Evolutionary conservation across 2,797 vertebrate species (phyloP).

Genomic region (Austrolebias charrua): DNA sequence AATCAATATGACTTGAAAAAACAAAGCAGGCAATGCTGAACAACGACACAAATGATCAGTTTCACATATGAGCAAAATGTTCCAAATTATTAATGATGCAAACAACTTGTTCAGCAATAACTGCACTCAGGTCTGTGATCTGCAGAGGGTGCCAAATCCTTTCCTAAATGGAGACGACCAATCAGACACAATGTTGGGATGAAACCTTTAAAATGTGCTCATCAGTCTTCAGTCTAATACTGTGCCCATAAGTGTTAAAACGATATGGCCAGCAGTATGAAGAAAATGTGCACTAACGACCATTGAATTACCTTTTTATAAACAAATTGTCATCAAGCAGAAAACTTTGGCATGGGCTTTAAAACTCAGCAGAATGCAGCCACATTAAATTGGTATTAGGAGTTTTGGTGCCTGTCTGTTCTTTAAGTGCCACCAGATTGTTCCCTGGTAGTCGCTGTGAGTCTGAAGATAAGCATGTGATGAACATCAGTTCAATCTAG

Average conservation of each 20-base stretch:
- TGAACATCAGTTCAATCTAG: slow-evolving; percentile 35
- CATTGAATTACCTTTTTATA: slow-evolving; percentile 22
- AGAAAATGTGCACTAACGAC: slow-evolving; percentile 34
- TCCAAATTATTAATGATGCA: not conserved
- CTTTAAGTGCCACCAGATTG: slow-evolving; percentile 17
- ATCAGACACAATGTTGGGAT: slow-evolving; percentile 1
- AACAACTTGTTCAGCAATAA: not conserved
- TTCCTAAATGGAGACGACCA: slow-evolving; percentile 5
- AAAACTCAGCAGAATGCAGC: slow-evolving; percentile 24
- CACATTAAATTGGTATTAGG: not conserved
- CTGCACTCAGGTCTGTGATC: slow-evolving; percentile 8
- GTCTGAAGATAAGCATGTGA: slow-evolving; percentile 32
- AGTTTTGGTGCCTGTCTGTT: slow-evolving; percentile 7
- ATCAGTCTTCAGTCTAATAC: slow-evolving; percentile 18
- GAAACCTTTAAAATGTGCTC: slow-evolving; percentile 32
- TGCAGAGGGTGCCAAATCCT: slow-evolving; percentile 54
- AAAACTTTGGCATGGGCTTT: slow-evolving; percentile 7
- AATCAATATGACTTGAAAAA: not conserved
- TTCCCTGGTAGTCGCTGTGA: slow-evolving; percentile 7
- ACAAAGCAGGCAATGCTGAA: not conserved
- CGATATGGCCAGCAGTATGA: slow-evolving; percentile 12
- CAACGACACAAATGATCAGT: too few species aligned
- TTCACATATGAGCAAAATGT: not conserved
- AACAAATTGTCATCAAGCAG: slow-evolving; percentile 13
- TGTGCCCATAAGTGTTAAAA: slow-evolving; percentile 23